These are phyloP conservation scores for Miltochrista miniata DNA, from an alignment of 2,888 invertebrate species.

Conservation along the genomic window DNA sequence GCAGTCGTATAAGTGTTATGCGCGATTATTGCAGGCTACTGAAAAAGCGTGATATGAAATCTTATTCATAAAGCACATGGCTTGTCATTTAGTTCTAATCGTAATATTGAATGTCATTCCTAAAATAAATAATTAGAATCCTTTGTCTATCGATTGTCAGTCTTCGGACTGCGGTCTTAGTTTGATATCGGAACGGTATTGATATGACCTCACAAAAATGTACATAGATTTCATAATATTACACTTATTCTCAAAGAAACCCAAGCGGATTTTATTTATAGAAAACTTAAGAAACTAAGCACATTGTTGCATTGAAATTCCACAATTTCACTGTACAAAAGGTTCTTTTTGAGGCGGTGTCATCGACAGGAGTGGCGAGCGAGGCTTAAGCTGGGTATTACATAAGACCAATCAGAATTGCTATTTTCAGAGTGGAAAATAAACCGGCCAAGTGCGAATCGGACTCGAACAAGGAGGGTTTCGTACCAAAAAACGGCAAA, in stretches of 20 bases:
- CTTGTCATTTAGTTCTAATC: constrained; percentile 17
- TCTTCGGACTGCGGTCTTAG: constrained; percentile 20
- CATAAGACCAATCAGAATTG: too few relatives aligned
- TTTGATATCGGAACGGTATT: constrained; percentile 15
- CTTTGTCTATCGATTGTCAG: constrained; percentile 24
- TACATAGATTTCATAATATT: constrained; percentile 12
- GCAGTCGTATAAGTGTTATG: constrained; percentile 1
- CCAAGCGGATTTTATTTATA: constrained; percentile 8
- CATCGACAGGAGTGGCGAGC: background rate
- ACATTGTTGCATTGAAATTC: constrained; percentile 22
- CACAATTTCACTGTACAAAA: too few relatives aligned
- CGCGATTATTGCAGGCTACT: background rate
- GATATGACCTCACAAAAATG: constrained; percentile 20
- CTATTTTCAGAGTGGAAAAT: too few relatives aligned
- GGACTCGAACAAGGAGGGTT: too few relatives aligned
- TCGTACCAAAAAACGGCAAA: too few relatives aligned
- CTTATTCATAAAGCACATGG: constrained; percentile 23
- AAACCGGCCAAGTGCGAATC: too few relatives aligned
- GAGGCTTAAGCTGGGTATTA: background rate
- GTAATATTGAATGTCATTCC: constrained; percentile 30
- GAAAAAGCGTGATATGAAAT: constrained; percentile 16
- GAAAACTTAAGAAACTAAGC: constrained; percentile 26
- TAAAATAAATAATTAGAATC: constrained; percentile 34
- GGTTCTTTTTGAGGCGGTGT: constrained; percentile 12
- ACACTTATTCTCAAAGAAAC: constrained; percentile 12